A percentile compares a stretch with the other conserved stretches of the same genome.
These are phyloP conservation scores for Diprion similis DNA, from an alignment of 1,140 invertebrate species.

Conservation along the genomic window DNA sequence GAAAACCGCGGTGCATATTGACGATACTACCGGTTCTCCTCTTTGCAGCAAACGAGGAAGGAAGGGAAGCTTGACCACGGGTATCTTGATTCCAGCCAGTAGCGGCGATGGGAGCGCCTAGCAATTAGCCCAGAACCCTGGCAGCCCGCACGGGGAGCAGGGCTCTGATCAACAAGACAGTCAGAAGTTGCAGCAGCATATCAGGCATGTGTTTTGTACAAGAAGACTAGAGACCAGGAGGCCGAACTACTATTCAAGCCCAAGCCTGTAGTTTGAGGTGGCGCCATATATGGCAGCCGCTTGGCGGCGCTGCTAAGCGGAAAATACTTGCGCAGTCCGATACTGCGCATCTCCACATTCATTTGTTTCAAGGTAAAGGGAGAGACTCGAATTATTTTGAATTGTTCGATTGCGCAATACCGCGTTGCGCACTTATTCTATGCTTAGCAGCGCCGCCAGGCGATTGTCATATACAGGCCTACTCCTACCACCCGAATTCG, in stretches of 20 bases:
- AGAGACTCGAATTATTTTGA: no score
- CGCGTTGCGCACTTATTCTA: no score
- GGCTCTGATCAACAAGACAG: conserved; percentile 30
- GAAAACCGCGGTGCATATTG: neutral
- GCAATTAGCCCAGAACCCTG: conserved; percentile 36
- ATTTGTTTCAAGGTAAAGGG: no score
- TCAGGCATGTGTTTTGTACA: conserved; percentile 32
- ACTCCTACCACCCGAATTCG: no score
- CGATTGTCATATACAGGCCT: no score
- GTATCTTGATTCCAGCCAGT: conserved; percentile 37
- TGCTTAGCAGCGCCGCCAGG: no score
- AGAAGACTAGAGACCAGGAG: conserved; percentile 12
- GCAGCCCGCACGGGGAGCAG: conserved; percentile 25
- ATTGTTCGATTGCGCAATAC: neutral
- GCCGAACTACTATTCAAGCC: neutral
- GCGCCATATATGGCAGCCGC: neutral
- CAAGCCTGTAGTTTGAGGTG: no score
- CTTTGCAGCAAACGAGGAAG: conserved; percentile 24
- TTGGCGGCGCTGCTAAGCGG: neutral
- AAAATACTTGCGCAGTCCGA: neutral
- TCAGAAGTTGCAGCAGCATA: conserved; percentile 30
- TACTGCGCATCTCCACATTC: neutral
- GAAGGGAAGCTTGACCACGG: conserved; percentile 33
- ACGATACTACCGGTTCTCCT: neutral
- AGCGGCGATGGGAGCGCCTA: conserved; percentile 39